Evolutionary conservation across 2,113 vertebrate species (phyloP).

Genomic region (Gopherus evgoodei): DNA sequence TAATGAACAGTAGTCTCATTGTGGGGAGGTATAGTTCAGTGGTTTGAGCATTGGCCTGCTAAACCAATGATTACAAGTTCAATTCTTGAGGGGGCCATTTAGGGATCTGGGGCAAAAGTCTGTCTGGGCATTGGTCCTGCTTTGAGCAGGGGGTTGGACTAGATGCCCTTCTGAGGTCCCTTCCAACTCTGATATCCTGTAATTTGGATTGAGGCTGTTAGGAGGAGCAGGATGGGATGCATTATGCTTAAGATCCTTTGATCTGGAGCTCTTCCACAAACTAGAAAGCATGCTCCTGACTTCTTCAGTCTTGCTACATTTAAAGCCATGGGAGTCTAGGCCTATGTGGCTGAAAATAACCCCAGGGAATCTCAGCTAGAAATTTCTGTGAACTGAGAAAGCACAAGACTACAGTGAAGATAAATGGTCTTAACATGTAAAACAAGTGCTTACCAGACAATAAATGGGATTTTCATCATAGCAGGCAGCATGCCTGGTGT

Average conservation of each 20-base stretch:
- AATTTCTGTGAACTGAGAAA: not conserved
- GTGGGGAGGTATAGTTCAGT: too few species aligned
- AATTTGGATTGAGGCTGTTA: not conserved
- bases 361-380: not conserved
- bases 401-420: not conserved
- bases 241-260: not conserved
- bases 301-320: not conserved
- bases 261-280: not conserved
- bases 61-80: too few species aligned
- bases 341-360: not conserved
- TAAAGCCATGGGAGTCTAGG: not conserved
- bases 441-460: not conserved
- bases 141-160: too few species aligned
- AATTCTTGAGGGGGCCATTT: too few species aligned
- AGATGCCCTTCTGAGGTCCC: too few species aligned
- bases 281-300: conserved; percentile 22
- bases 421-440: not conserved
- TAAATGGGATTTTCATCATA: not conserved
- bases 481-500: not conserved
- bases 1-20: not conserved
- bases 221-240: not conserved
- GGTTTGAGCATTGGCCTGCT: too few species aligned
- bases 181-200: too few species aligned
- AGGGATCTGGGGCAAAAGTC: too few species aligned
- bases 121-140: too few species aligned